Percentiles rank a stretch among this genome's conserved stretches.
phyloP scores from a whole-genome alignment of 92 coral and sea anemone genomes.

The Palythoa caribaeorum region DNA sequence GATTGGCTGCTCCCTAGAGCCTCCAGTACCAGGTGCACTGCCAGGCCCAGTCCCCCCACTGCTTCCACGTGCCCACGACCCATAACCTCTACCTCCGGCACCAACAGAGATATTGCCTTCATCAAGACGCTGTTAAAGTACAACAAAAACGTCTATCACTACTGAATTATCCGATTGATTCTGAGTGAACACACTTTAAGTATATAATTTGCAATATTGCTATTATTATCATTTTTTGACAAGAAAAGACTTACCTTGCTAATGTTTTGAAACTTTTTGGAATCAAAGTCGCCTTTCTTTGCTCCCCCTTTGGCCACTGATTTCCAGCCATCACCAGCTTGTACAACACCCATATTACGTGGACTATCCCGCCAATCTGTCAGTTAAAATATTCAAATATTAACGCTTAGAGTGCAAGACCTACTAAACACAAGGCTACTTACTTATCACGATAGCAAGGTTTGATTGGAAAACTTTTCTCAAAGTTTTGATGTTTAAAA shows the following conservation, averaged over 20 bases:
- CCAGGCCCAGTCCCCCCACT: conserved; percentile 82
- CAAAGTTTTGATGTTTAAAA: too few species aligned
- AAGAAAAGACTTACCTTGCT: not conserved
- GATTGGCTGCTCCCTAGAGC: conserved; percentile 21
- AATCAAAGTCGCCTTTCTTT: conserved; percentile 79
- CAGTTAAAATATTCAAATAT: not conserved
- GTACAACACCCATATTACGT: conserved; percentile 60
- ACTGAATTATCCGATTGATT: not conserved
- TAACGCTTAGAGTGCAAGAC: too few species aligned
- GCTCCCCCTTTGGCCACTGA: conserved; percentile 81
- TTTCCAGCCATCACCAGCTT: conserved; percentile 91
- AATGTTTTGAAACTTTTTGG: conserved; percentile 77
- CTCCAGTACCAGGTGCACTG: conserved; percentile 41
- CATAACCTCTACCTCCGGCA: conserved; percentile 89
- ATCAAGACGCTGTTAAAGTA: conserved; percentile 62
- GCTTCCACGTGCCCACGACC: conserved; percentile 96
- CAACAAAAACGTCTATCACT: not conserved
- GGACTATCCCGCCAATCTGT: conserved; percentile 93
- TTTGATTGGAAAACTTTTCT: too few species aligned
- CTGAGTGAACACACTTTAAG: not conserved
- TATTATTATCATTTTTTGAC: not conserved
- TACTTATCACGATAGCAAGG: too few species aligned
- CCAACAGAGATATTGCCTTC: conserved; percentile 93
- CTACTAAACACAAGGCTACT: too few species aligned
- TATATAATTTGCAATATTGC: not conserved